Conservation (phyloP, 1,140 invertebrate genomes). For the Halictus rubicundus region DNA sequence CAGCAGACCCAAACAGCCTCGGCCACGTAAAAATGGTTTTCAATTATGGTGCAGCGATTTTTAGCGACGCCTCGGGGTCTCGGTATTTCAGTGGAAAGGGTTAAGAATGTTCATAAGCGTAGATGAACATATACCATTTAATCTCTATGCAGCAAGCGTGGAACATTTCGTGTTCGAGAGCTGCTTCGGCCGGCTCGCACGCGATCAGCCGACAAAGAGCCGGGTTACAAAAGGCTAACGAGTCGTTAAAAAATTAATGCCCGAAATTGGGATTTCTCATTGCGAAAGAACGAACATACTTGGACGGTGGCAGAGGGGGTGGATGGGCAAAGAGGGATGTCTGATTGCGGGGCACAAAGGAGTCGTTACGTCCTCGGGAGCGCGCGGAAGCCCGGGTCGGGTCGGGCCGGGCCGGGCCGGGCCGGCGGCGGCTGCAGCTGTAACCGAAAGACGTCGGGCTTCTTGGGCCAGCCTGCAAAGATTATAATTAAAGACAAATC, state of each 20-base stretch:
- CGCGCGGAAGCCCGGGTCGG: background rate
- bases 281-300: slow-evolving; percentile 22
- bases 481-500: slow-evolving; percentile 72
- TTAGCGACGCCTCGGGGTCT: no score
- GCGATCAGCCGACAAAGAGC: background rate
- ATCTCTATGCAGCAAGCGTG: no score
- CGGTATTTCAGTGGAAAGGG: no score
- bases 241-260: slow-evolving; percentile 38
- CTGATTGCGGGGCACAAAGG: slow-evolving; percentile 53
- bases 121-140: background rate
- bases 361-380: slow-evolving; percentile 45
- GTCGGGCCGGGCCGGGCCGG: background rate
- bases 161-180: background rate
- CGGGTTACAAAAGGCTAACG: slow-evolving; percentile 8
- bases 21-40: no score
- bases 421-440: background rate
- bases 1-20: no score
- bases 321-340: slow-evolving; percentile 7
- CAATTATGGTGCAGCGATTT: no score
- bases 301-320: no score
- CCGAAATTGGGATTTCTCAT: slow-evolving; percentile 25
- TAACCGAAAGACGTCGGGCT: slow-evolving; percentile 1
- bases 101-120: background rate
- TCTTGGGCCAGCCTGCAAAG: slow-evolving; percentile 43
- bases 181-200: background rate